These are phyloP conservation scores for Papilio machaon DNA, from an alignment of 1,140 invertebrate species.

Conservation along the genomic window DNA sequence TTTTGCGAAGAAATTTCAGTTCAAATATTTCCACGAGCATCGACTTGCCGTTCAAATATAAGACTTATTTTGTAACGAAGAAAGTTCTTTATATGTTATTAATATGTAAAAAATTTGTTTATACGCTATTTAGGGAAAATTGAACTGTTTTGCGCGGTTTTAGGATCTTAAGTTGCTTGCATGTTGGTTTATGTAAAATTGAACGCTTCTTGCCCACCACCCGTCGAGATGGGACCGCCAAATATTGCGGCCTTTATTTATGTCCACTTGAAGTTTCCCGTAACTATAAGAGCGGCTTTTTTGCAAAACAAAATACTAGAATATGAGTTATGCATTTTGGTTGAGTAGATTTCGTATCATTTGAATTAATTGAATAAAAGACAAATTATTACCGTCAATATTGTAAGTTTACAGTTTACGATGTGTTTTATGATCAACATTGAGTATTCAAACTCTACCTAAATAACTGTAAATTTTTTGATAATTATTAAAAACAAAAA, in stretches of 20 bases:
- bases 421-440: neutral
- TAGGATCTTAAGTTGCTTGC: constrained; percentile 46
- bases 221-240: constrained; percentile 70
- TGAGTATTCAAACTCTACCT: neutral
- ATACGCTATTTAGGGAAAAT: constrained; percentile 40
- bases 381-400: neutral
- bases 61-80: constrained; percentile 47
- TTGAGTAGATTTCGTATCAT: neutral
- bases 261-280: constrained; percentile 77
- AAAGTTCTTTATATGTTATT: constrained; percentile 67
- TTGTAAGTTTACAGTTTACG: neutral
- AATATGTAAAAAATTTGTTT: constrained; percentile 51
- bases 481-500: neutral
- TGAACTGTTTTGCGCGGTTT: constrained; percentile 35
- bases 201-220: constrained; percentile 59
- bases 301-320: constrained; percentile 56
- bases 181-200: constrained; percentile 60
- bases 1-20: constrained; percentile 66
- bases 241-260: constrained; percentile 79
- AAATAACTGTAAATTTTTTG: neutral
- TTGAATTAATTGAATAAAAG: neutral
- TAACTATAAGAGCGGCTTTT: constrained; percentile 67
- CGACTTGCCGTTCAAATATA: constrained; percentile 53
- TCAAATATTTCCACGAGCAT: constrained; percentile 51
- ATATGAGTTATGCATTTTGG: neutral